Percentiles rank a stretch among this genome's conserved stretches.
Evolutionary conservation across 2,113 vertebrate species (phyloP).

Genomic region (Ia io): DNA sequence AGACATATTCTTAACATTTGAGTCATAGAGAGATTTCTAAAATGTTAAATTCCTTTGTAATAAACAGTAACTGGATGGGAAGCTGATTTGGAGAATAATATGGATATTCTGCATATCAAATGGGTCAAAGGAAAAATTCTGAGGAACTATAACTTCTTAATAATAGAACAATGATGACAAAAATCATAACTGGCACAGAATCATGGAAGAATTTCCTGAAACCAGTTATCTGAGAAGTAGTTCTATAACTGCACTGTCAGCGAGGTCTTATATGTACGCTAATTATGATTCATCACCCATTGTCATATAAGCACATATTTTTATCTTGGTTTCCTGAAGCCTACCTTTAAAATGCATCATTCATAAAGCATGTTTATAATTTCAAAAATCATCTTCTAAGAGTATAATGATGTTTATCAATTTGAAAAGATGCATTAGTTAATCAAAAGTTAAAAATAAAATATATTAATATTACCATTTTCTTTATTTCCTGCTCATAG

Average conservation of each 20-base stretch:
- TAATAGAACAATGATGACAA: not conserved
- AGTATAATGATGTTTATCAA: not conserved
- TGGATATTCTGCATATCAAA: not conserved
- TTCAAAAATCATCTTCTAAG: not conserved
- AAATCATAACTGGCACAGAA: not conserved
- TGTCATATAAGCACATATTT: not conserved
- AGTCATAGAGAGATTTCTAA: not conserved
- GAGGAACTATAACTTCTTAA: not conserved
- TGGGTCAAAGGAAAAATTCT: not conserved
- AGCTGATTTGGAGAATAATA: not conserved
- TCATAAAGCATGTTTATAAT: slow-evolving; percentile 4
- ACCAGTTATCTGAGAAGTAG: not conserved
- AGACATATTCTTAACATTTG: not conserved
- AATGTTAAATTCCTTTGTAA: not conserved
- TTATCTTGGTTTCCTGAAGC: not conserved
- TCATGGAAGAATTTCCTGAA: not conserved
- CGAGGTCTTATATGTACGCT: not conserved
- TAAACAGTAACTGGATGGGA: not conserved
- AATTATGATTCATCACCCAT: not conserved
- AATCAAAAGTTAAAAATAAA: slow-evolving; percentile 28
- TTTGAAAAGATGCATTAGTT: not conserved
- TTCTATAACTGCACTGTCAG: not conserved
- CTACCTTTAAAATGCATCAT: not conserved
- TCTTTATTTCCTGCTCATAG: not conserved
- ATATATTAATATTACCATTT: not conserved